Evolutionary conservation across 1,140 invertebrate genomes (phyloP), one percentile per base, ranked within the genome.

Genomic region (Globodera rostochiensis): DNA sequence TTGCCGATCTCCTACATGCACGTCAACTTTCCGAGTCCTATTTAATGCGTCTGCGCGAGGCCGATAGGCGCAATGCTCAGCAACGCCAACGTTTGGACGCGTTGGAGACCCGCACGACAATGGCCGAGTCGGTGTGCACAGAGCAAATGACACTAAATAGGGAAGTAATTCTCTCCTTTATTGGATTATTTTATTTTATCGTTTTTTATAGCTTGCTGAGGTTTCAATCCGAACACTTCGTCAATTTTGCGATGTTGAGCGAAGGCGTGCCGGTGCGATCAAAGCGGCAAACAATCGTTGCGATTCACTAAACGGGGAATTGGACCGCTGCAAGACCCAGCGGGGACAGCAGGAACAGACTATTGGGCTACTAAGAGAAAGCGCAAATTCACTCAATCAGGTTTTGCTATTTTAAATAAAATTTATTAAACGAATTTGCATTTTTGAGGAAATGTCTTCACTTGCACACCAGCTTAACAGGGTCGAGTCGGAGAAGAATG

Each of bases 331-430:
- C 70, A 78, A 70, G n/a, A 78, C 13, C 36, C 77, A 78, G 46
- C 49, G 77, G 9, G 77, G 69, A 25, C 77, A 78, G 69, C 77
- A 78, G 4, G 77, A 78, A 21, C 77, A 78, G 77, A 70, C 77
- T 3, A 78, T 78, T 78, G 64, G 46, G 45, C 64, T 60, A 6
- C 64, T 78, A 46, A 19, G 77, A 15, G 77, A 78, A 6, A 57
- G 53, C 11, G 19, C n/a, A n/a, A 76, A 36, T 76, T 19, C 74
- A 3, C 74, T 76, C 8, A 76, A 76, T 57, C 74, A 76, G 15
- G 74, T 76, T 36, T 36, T 36, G 36, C 36, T 36, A 36, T 36
- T 76, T 57, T 50, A 11, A 67, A 70, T 45, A 13, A n/a, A 4
- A 5, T 11, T 11, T 21, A 19, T 13, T 15, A 46, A 36, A 15